Percentiles rank a stretch among this genome's conserved stretches.
Conservation (phyloP, 1,140 invertebrate genomes). For the Pseudobourletiella spinata region DNA sequence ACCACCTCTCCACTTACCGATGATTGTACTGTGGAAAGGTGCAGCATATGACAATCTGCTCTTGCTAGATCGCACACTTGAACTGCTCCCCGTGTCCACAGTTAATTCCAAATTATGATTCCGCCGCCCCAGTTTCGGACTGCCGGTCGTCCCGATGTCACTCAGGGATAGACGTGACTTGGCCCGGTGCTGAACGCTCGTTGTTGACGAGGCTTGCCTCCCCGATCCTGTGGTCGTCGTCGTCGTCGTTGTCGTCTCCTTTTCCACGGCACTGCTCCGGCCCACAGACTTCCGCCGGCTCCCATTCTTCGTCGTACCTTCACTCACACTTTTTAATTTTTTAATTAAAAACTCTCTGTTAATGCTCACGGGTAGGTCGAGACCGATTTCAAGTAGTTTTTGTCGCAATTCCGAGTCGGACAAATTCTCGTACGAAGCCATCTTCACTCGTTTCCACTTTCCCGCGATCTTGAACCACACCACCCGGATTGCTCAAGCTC, state of each 20-base stretch:
- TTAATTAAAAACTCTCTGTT: constrained; percentile 32
- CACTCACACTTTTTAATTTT: constrained; percentile 19
- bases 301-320: constrained; percentile 4
- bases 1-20: not conserved
- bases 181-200: no score
- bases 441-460: constrained; percentile 4
- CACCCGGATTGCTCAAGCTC: constrained; percentile 7
- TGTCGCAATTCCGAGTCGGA: constrained; percentile 29
- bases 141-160: not conserved
- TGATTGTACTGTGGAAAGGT: no score
- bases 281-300: constrained; percentile 8
- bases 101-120: not conserved
- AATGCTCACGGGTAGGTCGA: constrained; percentile 32
- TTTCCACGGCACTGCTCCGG: not conserved
- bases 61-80: not conserved
- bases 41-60: no score
- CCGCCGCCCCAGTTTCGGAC: not conserved
- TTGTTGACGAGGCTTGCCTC: no score
- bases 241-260: constrained; percentile 6
- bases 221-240: not conserved
- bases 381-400: constrained; percentile 29
- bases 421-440: constrained; percentile 28
- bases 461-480: constrained; percentile 1
- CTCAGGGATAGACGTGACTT: constrained; percentile 2
- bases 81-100: not conserved